Evolutionary conservation across 2,113 vertebrate genomes (phyloP), one percentile per base, ranked within the genome.

Genomic region (Syngnathus typhle): DNA sequence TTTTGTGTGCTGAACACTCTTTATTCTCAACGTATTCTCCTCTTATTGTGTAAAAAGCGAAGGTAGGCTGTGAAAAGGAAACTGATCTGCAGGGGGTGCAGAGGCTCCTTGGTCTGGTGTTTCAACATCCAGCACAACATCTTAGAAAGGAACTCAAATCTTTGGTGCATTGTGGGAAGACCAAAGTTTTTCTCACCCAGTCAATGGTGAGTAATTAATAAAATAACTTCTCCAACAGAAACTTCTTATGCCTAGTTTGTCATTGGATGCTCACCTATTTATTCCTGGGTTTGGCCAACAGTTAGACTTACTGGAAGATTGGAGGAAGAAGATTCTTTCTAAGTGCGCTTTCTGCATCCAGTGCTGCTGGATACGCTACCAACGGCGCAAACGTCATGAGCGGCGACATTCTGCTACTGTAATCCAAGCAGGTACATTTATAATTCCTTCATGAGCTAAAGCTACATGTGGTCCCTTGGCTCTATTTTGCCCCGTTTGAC

Each of bases 131-230:
- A 39, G 7, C 69, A 18, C 38, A 68, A 60, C 68, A 56, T 4
- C 12, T 38, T 2, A 78, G 81, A 69, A 71, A 69, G 44, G 71
- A 80, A 21, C 69, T 1, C 21, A 80, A 27, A 10, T n/a, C 69
- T 1, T 71, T 90, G 19, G 87, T 93, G 65, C 94, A 91, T 70
- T 95, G 94, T 13, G 97, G 96, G 58, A 93, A 80, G 75, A 97
- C 95, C 60, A 99, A 98, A 91, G 91, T 96, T 21, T 99, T 98
- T 82, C 88, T 98, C 86, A 95, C 93, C 0, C 90, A 92, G 44
- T 73, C 72, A 2, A 88, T 88, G 93, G 96, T 98, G 68, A 91
- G 92, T 71, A 36, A 41, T 61, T 49, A 44, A 6, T 56, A 27
- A 4, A 0, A 38, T 59, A 21, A 7, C 19, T 3, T 52, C 49